Base-by-base conservation (phyloP, 2,113 vertebrate genomes). In the Rafetus swinhoei region DNA sequence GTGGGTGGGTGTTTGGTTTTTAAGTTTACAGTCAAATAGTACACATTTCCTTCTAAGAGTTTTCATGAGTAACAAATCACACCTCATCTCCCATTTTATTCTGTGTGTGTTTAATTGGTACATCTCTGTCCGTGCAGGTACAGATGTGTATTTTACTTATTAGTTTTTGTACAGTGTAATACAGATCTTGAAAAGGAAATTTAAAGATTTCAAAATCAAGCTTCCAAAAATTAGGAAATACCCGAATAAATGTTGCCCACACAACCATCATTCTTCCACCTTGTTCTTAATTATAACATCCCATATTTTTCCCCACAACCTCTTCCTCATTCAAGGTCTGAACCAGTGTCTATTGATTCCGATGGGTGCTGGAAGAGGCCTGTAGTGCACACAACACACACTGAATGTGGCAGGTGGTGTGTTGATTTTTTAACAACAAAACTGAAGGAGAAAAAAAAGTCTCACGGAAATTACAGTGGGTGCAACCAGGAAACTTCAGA, bases 271-370 rank as follows among this genome's bases (percentile, higher is more conserved):
- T 5, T 53, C 32, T 79, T 1, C 45, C 81, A 56, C 2, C 3
- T 39, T 3, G 5, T 4, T 25, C 27, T 25, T 2, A 0, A 0
- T 50, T 13, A 16, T 24, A 57, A 9, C 35, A 25, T n/a, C 13
- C 11, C 0, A 0, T 1, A 14, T 6, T 80, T 22, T 72, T 6
- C 1, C 27, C 7, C 59, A 19, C 35, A 54, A 29, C 15, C 50
- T 85, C 85, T 39, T 25, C 1, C 82, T 22, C 9, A 1, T 1
- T 39, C 39, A 16, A 32, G 59, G 86, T 59, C 54, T 29, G 39
- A 86, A 19, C 35, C 54, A 25, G n/a, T 9, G 65, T 35, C 65
- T 35, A 72, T 35, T 72, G 18, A 35, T 18, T 72, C 18, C 65
- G 32, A 9, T 72, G 18, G 18, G n/a, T 72, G 65, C n/a, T 35